A percentile compares a stretch with the other conserved stretches of the same genome.
phyloP scores from a whole-genome alignment of 2,113 vertebrate species.

The Pteronura brasiliensis region DNA sequence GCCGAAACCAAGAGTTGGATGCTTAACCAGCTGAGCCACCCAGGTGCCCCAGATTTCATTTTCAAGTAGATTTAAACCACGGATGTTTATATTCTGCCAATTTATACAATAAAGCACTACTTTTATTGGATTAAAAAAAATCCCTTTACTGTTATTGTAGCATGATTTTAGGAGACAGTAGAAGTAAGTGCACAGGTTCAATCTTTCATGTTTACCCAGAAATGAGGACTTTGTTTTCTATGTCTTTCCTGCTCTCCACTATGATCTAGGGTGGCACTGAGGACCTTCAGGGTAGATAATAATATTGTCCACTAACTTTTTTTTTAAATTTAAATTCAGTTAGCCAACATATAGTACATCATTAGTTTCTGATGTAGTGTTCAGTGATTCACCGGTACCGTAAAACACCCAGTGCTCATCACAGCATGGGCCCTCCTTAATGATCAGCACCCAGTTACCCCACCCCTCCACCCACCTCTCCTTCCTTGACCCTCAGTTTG shows the following conservation, averaged over 20 bases:
- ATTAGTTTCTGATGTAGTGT: too few species aligned
- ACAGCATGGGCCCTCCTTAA: not conserved
- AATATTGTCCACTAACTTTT: not conserved
- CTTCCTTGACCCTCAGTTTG: not conserved
- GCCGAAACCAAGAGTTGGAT: too few species aligned
- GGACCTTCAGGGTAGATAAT: not conserved
- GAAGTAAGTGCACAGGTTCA: not conserved
- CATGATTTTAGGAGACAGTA: not conserved
- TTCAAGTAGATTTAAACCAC: not conserved
- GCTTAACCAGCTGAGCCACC: not conserved
- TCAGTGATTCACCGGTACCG: too few species aligned
- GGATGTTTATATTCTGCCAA: not conserved
- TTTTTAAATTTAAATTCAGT: too few species aligned
- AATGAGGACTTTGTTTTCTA: not conserved
- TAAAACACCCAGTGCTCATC: not conserved
- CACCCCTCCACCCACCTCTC: not conserved
- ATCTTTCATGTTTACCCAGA: not conserved
- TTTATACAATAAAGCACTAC: not conserved
- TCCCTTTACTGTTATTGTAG: not conserved
- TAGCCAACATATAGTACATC: too few species aligned
- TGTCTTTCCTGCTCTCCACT: not conserved
- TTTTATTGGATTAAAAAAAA: slow-evolving; percentile 22
- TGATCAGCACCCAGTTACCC: not conserved
- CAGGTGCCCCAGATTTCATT: not conserved
- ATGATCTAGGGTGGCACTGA: not conserved